A percentile compares a stretch with the other conserved stretches of the same genome.
Conservation (phyloP, 2,113 vertebrate species). For the Eretmochelys imbricata region DNA sequence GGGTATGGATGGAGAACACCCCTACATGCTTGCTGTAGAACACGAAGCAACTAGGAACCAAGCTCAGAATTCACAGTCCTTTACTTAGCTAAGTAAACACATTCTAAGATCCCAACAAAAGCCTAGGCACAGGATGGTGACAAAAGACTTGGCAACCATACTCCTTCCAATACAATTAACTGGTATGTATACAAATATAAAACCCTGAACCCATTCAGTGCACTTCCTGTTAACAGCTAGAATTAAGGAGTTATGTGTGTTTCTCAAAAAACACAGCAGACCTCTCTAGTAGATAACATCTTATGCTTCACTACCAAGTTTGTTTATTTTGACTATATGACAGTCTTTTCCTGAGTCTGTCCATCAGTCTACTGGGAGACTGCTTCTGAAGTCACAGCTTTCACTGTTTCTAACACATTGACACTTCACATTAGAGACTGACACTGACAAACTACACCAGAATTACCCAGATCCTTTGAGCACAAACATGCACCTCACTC, state of each 20-base stretch:
- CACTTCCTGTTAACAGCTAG: not conserved
- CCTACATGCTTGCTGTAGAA: not conserved
- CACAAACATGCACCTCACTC: not conserved
- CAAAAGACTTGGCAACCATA: not conserved
- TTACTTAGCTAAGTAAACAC: not conserved
- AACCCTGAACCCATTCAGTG: not conserved
- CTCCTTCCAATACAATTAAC: not conserved
- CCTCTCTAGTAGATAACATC: not conserved
- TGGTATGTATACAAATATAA: not conserved
- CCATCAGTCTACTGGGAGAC: not conserved
- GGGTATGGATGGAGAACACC: not conserved
- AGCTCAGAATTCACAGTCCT: not conserved
- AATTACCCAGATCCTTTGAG: not conserved
- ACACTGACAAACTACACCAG: not conserved
- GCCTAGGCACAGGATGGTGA: not conserved
- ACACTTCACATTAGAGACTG: not conserved
- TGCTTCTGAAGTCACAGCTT: not conserved
- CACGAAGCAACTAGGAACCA: not conserved
- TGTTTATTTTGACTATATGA: not conserved
- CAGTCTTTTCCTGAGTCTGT: not conserved
- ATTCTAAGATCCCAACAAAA: not conserved
- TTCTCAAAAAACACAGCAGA: no score
- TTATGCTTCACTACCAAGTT: no score
- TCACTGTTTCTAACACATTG: not conserved
- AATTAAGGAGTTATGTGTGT: not conserved